Percentiles rank a stretch among this genome's conserved stretches.
Conservation (phyloP, 2,888 invertebrate genomes). For the Lithophane socia region DNA sequence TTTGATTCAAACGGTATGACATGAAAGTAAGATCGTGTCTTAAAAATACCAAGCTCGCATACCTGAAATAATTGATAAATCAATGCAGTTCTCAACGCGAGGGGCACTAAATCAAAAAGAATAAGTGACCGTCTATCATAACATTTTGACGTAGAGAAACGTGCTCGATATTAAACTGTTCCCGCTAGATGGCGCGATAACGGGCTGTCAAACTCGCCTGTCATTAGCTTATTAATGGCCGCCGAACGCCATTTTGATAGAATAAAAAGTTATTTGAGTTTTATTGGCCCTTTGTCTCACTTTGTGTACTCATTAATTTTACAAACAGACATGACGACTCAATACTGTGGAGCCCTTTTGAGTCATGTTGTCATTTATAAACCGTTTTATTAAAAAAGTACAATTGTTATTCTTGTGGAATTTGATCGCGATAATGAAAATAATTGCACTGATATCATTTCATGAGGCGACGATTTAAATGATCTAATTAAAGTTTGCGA, state of each 20-base stretch:
- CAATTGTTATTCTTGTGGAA: background rate
- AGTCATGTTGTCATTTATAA: background rate
- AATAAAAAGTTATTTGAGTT: constrained; percentile 81
- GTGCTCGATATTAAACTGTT: constrained; percentile 87
- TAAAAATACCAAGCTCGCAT: constrained; percentile 87
- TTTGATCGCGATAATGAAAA: constrained; percentile 29
- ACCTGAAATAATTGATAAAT: constrained; percentile 89
- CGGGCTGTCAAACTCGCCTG: constrained; percentile 87
- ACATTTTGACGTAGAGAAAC: constrained; percentile 88
- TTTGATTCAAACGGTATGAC: constrained; percentile 86
- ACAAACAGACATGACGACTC: constrained; percentile 39
- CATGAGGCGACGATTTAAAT: constrained; percentile 69
- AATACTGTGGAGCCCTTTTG: constrained; percentile 16
- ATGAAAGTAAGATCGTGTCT: constrained; percentile 89
- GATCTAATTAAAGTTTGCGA: constrained; percentile 79
- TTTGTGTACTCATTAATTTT: constrained; percentile 60
- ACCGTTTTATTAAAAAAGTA: background rate
- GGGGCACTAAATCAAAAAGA: constrained; percentile 88
- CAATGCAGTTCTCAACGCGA: constrained; percentile 86
- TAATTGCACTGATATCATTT: constrained; percentile 62
- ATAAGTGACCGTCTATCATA: constrained; percentile 84
- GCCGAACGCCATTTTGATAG: constrained; percentile 80
- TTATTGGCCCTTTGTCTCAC: constrained; percentile 74
- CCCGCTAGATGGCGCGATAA: constrained; percentile 89
- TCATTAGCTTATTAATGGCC: constrained; percentile 89